A percentile compares a stretch with the other conserved stretches of the same genome.
phyloP scores from a whole-genome alignment of 2,797 vertebrate genomes.

The Malacoraja senta region DNA sequence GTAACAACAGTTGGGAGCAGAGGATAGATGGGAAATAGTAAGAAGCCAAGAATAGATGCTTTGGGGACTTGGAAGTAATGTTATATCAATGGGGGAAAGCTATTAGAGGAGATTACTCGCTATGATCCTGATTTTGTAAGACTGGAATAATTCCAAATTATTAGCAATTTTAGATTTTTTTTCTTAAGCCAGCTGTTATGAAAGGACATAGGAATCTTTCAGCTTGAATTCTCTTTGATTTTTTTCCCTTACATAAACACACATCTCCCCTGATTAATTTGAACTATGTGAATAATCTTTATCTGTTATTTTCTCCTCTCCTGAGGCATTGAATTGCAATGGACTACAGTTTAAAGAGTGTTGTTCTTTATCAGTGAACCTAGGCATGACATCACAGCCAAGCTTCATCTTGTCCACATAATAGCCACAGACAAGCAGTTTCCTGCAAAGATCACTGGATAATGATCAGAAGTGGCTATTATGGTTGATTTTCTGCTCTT shows the following conservation, averaged over 20 bases:
- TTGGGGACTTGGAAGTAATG: not conserved
- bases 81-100: not conserved
- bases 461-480: not conserved
- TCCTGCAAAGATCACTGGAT: not conserved
- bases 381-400: not conserved
- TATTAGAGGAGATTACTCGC: not conserved
- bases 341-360: conserved; percentile 6
- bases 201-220: not conserved
- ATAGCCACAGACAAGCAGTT: not conserved
- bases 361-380: not conserved
- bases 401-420: not conserved
- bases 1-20: not conserved
- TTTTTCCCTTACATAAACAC: not conserved
- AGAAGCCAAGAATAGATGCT: not conserved
- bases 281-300: not conserved
- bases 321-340: not conserved
- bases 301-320: not conserved
- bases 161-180: not conserved
- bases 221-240: not conserved
- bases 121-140: not conserved
- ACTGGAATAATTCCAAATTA: not conserved
- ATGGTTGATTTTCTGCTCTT: not conserved
- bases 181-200: not conserved
- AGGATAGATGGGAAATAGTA: not conserved
- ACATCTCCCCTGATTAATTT: not conserved